Base-by-base conservation (phyloP, 1,140 invertebrate genomes). In the Eufriesea mexicana region DNA sequence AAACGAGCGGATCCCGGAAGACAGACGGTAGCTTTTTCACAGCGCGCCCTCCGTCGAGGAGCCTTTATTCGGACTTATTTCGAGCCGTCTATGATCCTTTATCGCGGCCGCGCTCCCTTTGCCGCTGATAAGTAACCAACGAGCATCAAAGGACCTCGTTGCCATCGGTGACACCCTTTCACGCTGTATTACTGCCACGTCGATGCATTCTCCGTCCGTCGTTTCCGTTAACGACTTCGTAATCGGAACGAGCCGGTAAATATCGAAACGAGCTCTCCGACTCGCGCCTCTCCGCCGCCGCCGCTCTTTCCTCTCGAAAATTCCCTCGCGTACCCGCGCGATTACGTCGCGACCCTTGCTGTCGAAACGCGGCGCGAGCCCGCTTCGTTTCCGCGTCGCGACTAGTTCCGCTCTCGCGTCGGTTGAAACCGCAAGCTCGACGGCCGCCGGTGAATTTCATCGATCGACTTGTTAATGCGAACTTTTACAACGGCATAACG, bases 121-220 rank as follows among this genome's bases (percentile, higher is more conserved):
- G 23, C 64, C 28, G 42, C 16, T 55, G 76, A 86, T 86, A 84
- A 87, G 82, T 77, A 84, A 84, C 81, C 77, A 87, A 87, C 77
- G 85, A 77, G 72, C 62, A n/a, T 87, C 76, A 84, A 86, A 86
- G 76, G 42, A 79, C n/a, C 47, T n/a, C 59, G 51, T 54, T 45
- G 78, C 16, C 47, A 81, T 23, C 66, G 55, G 16, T 62, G 67
- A 77, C 82, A 77, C 67, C 61, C 45, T 80, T 80, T 71, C 66
- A 54, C 51, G 20, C 16, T 35, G 59, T 16, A 28, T 75, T 62
- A 51, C n/a, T 42, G 28, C 62, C 28, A 9, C 62, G 8, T 25
- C 51, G 66, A 78, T 78, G 54, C 81, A n/a, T 66, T 49, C 61
- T 6, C 1, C 16, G 6, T 14, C 14, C 9, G 10, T 14, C 16